Evolutionary conservation across 2,797 vertebrate species (phyloP), one percentile per base, ranked within the genome.

Genomic region (Amniataba percoides): DNA sequence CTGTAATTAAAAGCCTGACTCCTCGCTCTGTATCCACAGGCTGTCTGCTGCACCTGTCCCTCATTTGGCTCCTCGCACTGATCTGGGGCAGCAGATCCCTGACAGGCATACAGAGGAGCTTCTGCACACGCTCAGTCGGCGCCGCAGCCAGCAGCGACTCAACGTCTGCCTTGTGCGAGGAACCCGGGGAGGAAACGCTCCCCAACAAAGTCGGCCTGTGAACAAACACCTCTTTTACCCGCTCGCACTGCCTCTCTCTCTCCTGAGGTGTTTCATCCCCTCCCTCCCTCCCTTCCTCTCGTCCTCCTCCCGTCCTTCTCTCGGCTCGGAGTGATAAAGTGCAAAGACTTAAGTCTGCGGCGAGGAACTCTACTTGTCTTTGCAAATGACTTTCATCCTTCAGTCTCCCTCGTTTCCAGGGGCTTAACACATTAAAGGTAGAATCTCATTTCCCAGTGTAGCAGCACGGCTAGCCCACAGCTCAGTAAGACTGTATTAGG

Each of bases 131-230:
- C 86, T 88, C 87, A 49, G 85, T 58, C 67, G 61, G 80, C 3
- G 76, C 82, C 42, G 42, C 84, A 67, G 89, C 87, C 80, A 79
- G 79, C 81, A 80, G 81, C 81, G 51, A 84, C 59, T 92, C 90
- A 91, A 91, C 89, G 92, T 87, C 77, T 58, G 87, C 92, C 87
- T 92, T 93, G 93, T 93, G 80, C 9, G 87, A 75, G 79, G 81
- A 85, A 84, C 84, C 79, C 19, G 75, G 78, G 86, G 86, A 88
- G 86, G 89, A 87, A 88, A 87, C 66, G 59, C 87, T 82, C 83
- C 71, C 80, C 81, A 83, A 74, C 84, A 89, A 87, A 89, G 88
- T 84, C 74, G 48, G 88, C 57, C 84, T 70, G 83, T 70, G 87
- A 93, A 94, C 93, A 94, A 91, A 91, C 85, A 71, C 57, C 64